Evolutionary conservation across 2,888 invertebrate genomes (phyloP).

Genomic region (Mycalesis mineus): DNA sequence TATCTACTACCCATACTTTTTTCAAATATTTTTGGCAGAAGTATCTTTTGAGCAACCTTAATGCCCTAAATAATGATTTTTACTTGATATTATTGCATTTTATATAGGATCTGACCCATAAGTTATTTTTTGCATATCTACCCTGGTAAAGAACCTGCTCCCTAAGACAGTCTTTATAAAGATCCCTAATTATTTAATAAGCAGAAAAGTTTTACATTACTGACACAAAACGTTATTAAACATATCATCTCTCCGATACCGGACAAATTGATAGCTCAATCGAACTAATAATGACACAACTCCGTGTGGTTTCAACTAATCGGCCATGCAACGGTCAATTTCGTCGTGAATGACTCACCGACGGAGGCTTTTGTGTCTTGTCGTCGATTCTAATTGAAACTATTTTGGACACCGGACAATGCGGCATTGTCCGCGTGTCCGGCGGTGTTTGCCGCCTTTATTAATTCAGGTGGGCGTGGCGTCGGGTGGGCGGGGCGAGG

Average conservation of each 20-base stretch:
- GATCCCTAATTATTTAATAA: no score
- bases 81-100: no score
- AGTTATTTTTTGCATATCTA: no score
- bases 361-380: constrained; percentile 67
- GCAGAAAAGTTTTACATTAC: no score
- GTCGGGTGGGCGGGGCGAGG: constrained; percentile 53
- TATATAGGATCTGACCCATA: no score
- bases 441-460: constrained; percentile 75
- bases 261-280: not conserved
- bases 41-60: no score
- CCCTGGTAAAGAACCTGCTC: no score
- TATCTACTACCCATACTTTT: no score
- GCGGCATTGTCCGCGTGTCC: constrained; percentile 76
- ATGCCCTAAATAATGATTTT: no score
- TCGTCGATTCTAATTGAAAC: constrained; percentile 76
- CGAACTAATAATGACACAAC: constrained; percentile 21
- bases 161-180: no score
- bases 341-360: constrained; percentile 62
- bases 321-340: constrained; percentile 64
- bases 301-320: constrained; percentile 29
- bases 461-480: constrained; percentile 74
- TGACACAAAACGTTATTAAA: no score
- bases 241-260: not conserved
- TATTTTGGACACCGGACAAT: constrained; percentile 76
- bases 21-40: no score